Evolutionary conservation across 1,140 invertebrate genomes (phyloP).

Genomic region (Condylostylus longicornis): DNA sequence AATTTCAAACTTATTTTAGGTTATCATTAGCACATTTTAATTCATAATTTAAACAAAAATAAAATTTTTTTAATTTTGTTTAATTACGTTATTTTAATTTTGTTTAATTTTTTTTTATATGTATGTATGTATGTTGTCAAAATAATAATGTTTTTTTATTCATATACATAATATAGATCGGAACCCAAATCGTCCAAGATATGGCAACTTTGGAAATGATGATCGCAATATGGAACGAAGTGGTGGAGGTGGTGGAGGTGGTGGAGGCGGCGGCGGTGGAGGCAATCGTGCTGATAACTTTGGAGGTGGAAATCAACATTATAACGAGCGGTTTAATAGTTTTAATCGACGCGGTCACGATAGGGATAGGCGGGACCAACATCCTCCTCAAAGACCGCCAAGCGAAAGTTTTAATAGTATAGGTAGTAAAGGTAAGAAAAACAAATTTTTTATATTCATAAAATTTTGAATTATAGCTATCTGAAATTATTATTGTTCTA

Average conservation of each 20-base stretch:
- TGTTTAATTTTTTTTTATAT: neutral
- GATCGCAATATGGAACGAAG: conserved; percentile 23
- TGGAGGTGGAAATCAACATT: no score
- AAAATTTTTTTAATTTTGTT: no score
- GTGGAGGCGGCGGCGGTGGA: conserved; percentile 27
- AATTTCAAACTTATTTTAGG: no score
- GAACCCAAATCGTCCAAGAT: conserved; percentile 28
- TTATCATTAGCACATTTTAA: no score
- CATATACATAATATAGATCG: conserved; percentile 15
- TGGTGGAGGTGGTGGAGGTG: conserved; percentile 24
- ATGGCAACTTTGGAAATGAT: conserved; percentile 30
- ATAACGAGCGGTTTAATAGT: conserved; percentile 26
- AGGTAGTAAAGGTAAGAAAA: no score
- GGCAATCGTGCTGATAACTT: conserved; percentile 28
- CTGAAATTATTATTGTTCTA: no score
- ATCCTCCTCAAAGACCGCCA: no score
- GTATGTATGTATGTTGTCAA: no score
- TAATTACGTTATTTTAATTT: neutral
- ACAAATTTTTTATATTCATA: no score
- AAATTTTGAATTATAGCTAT: no score
- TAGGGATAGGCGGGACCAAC: conserved; percentile 29
- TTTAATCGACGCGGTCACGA: conserved; percentile 25
- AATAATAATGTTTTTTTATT: conserved; percentile 1
- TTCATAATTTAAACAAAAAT: no score
- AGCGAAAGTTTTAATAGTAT: no score